These are phyloP conservation scores for Lithophane ornitopus DNA, from an alignment of 2,888 invertebrate species.

Conservation along the genomic window DNA sequence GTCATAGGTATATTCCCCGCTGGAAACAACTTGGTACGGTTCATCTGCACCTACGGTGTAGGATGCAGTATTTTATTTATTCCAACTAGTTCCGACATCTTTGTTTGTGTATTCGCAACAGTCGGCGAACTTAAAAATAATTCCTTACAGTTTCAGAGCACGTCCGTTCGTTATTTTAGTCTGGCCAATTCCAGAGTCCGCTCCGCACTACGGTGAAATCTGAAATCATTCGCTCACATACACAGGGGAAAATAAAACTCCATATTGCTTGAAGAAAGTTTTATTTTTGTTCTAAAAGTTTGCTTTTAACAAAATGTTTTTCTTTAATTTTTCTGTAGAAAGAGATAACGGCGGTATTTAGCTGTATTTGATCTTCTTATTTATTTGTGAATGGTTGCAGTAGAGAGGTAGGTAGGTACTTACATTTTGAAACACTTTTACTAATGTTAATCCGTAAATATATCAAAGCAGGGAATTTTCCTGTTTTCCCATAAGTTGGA, in stretches of 20 bases:
- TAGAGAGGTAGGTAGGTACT: too few relatives aligned
- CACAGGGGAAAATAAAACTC: conserved; percentile 69
- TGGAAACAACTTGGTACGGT: not conserved
- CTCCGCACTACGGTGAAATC: conserved; percentile 76
- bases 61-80: conserved; percentile 56
- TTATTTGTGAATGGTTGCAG: not conserved
- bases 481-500: conserved; percentile 6
- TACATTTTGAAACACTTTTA: not conserved
- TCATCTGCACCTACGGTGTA: conserved; percentile 1
- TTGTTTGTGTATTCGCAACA: conserved; percentile 69
- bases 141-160: conserved; percentile 85
- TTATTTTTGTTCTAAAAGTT: conserved; percentile 61
- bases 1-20: not conserved
- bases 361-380: not conserved
- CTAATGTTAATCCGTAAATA: not conserved
- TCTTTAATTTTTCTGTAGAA: not conserved
- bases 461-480: not conserved
- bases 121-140: conserved; percentile 80
- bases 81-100: conserved; percentile 63
- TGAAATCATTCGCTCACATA: conserved; percentile 74
- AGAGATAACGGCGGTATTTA: not conserved
- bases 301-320: conserved; percentile 43
- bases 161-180: conserved; percentile 86
- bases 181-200: conserved; percentile 82
- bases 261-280: conserved; percentile 59